Evolutionary conservation across 2,113 vertebrate genomes (phyloP).

Genomic region (Notiomystis cincta): DNA sequence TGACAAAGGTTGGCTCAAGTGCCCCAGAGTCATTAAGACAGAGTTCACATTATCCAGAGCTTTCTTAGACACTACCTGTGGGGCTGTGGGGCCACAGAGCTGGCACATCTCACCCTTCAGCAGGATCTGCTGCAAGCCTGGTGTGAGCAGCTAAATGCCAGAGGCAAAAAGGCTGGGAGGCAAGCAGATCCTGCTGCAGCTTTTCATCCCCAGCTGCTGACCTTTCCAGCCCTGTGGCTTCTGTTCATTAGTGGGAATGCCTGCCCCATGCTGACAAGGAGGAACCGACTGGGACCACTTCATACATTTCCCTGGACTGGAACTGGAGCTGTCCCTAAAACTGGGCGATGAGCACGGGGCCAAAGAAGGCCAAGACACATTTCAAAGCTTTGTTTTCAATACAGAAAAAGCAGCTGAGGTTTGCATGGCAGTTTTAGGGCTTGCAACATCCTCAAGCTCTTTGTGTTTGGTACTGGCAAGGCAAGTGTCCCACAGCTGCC

Average conservation of each 20-base stretch:
- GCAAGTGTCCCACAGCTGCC: not conserved
- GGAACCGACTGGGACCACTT: fast-evolving
- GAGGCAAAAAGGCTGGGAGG: not conserved
- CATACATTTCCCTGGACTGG: not conserved
- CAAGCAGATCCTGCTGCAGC: not conserved
- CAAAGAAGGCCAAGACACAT: not conserved
- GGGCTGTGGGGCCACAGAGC: not conserved
- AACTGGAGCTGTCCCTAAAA: not conserved
- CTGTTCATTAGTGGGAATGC: not conserved
- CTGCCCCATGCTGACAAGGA: fast-evolving
- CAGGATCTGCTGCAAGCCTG: not conserved
- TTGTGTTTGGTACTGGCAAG: not conserved
- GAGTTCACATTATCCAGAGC: not conserved
- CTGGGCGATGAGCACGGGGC: not conserved
- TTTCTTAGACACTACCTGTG: not conserved
- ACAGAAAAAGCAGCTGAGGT: not conserved
- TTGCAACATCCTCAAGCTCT: not conserved
- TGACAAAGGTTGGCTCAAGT: not conserved
- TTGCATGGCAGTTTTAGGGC: not conserved
- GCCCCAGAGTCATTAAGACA: not conserved
- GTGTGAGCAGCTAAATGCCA: not conserved
- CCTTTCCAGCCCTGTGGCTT: not conserved
- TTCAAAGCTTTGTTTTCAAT: not conserved
- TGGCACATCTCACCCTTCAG: not conserved
- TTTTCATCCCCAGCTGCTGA: not conserved